phyloP scores from a whole-genome alignment of 2,797 vertebrate genomes.

The Crenuchus spilurus region DNA sequence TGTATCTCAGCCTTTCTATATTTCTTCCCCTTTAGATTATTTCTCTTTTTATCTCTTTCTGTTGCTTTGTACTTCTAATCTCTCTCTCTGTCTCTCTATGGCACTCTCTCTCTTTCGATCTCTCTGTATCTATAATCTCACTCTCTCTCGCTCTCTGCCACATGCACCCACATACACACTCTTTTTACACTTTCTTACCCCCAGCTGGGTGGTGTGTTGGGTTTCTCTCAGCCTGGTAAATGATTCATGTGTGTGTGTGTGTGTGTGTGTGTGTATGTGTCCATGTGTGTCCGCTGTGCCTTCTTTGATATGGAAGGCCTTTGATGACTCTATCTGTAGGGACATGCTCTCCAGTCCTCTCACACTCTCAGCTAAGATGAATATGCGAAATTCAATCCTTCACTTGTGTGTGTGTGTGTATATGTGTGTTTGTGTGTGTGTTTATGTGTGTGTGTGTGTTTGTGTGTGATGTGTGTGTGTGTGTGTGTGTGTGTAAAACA shows the following conservation, averaged over 20 bases:
- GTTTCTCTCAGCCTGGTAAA: slow-evolving; percentile 54
- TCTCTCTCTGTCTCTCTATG: not conserved
- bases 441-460: not conserved
- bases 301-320: slow-evolving; percentile 49
- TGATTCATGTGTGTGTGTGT: slow-evolving; percentile 64
- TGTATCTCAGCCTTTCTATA: not conserved
- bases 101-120: not conserved
- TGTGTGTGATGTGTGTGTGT: not conserved
- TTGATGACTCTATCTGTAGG: slow-evolving; percentile 28
- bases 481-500: not conserved
- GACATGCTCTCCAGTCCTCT: slow-evolving; percentile 23
- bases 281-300: slow-evolving; percentile 58
- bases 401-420: slow-evolving; percentile 25
- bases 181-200: slow-evolving; percentile 13
- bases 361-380: slow-evolving; percentile 5
- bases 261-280: slow-evolving; percentile 58
- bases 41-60: not conserved
- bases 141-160: not conserved
- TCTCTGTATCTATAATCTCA: not conserved
- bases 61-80: not conserved
- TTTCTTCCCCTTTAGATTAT: not conserved
- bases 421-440: slow-evolving; percentile 24
- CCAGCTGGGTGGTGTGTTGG: slow-evolving; percentile 43
- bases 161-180: not conserved
- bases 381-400: slow-evolving; percentile 9